Base-by-base conservation (phyloP, 2,113 vertebrate genomes). In the Puffinus mauretanicus region DNA sequence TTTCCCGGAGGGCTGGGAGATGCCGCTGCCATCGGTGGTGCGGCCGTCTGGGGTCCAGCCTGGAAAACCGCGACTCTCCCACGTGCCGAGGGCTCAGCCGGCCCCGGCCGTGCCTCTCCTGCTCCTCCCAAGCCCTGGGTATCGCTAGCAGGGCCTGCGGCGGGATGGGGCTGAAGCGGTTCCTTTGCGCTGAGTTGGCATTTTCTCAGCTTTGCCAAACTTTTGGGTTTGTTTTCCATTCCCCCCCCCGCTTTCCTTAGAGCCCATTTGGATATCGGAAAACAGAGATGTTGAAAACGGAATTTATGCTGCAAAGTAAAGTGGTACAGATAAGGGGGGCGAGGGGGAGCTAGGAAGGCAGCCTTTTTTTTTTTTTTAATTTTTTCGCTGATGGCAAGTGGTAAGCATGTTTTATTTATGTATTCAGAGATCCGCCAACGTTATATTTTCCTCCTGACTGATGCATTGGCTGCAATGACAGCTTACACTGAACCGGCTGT, bases 391-490 rank as follows among this genome's bases (percentile, higher is more conserved):
- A 83, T 95, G 85, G 95, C 91, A 92, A 97, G 95, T 87, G 83
- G 91, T 90, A 65, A 95, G 88, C 88, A 96, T 97, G 90, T 97
- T 97, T 97, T 97, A 97, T 97, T 97, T 96, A 97, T 97, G 96
- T 79, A 79, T 71, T 91, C 91, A 30, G 83, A 91, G 96, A 94
- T 84, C 61, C 3, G 7, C 93, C 88, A 93, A 65, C 32, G 7
- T 82, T 82, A 5, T 61, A 90, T 89, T 95, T 95, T 88, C 11
- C 80, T 84, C 67, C 94, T 94, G 94, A 95, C 95, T 96, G 93
- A 95, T 91, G 93, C 95, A 77, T 80, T 71, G 96, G 92, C 92
- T 96, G 81, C 86, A 85, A 11, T 88, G 96, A 96, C 95, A 97
- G 91, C 72, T 94, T 92, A 85, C 86, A 90, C 86, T 0, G 3